Evolutionary conservation across 2,113 vertebrate species (phyloP), one percentile per base, ranked within the genome.

Genomic region (Tachuris rubrigastra): DNA sequence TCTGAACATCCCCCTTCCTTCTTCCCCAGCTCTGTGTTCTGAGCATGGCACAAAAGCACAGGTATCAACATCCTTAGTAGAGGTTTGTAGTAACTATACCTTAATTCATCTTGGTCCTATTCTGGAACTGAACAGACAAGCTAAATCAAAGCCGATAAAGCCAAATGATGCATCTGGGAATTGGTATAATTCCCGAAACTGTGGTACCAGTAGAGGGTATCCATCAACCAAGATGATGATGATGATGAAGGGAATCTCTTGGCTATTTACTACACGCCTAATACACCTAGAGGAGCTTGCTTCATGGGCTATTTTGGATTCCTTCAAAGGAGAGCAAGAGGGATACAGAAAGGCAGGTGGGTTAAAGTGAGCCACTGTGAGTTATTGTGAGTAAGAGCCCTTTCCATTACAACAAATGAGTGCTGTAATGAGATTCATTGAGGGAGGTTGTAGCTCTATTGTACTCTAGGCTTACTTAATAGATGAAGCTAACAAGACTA

Each of bases 371-470:
- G 55, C 50, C 28, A 12, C 82, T 86, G 46, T 79, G 81, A 87
- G 76, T 60, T 65, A 69, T n/a, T 85, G 55, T 89, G 90, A 88
- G 46, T 67, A 90, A 81, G 53, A 84, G 75, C 85, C 68, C 75
- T 88, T 96, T 93, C 76, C 83, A 56, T 78, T 90, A 84, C 85
- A 55, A 71, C 63, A 93, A 90, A 90, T 78, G 88, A 86, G 60
- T 65, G 37, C 76, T 82, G 23, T 90, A 87, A 85, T 90, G 88
- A 85, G 92, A 95, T 84, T 96, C 79, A 72, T 33, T 71, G 79
- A 66, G 67, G 59, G 55, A 85, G 91, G 75, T 93, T 88, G 90
- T 71, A 94, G 56, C 56, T 90, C 65, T 89, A 8, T 94, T 96
- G 85, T 94, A 90, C 72, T 90, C 82, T 52, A 89, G 88, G 33